phyloP scores from a whole-genome alignment of 2,113 vertebrate genomes.

The Phodopus roborovskii region DNA sequence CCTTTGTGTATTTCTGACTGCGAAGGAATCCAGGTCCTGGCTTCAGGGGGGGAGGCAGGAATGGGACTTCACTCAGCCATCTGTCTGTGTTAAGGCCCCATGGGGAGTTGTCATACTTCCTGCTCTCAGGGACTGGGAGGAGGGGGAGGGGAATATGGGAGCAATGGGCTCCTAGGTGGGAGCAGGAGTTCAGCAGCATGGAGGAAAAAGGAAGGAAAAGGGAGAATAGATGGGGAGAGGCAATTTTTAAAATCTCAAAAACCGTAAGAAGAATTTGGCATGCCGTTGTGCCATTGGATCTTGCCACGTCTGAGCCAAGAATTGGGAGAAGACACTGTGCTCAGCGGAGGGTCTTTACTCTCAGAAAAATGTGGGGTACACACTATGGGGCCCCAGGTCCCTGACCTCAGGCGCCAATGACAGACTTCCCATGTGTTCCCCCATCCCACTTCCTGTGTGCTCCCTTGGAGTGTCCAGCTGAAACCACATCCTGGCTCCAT shows the following conservation, averaged over 20 bases:
- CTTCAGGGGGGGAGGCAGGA: background rate
- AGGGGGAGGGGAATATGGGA: background rate
- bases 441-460: background rate
- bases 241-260: background rate
- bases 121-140: background rate
- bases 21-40: background rate
- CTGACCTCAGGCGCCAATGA: background rate
- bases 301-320: background rate
- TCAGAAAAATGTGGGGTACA: background rate
- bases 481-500: background rate
- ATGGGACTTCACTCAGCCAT: background rate
- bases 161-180: background rate
- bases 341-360: background rate
- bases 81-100: background rate
- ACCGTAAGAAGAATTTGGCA: background rate
- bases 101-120: background rate
- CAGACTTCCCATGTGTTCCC: background rate
- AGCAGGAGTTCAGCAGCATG: background rate
- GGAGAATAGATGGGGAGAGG: background rate
- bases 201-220: background rate
- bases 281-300: background rate
- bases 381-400: fast-evolving
- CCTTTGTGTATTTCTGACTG: constrained; percentile 57
- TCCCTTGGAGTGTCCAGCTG: background rate
- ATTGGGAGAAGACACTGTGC: background rate